These are phyloP conservation scores for Atrichornis clamosus DNA, from an alignment of 2,113 vertebrate genomes.

Conservation along the genomic window DNA sequence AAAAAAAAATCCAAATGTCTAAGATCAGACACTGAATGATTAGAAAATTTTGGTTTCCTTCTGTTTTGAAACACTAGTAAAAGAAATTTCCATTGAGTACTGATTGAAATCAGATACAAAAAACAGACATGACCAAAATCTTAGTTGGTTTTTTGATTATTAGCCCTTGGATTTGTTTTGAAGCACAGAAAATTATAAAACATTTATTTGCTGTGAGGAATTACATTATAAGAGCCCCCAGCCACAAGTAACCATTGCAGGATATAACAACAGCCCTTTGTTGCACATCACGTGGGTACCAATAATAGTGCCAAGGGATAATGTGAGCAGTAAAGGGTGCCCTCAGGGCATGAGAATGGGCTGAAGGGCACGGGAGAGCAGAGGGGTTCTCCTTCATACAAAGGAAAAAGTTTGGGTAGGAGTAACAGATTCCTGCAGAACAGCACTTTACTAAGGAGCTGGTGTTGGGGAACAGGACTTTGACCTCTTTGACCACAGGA, in stretches of 20 bases:
- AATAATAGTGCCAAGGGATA: neutral
- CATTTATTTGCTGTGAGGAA: neutral
- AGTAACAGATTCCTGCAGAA: neutral
- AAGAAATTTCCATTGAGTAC: neutral
- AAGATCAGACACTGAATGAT: neutral
- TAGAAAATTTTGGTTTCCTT: neutral
- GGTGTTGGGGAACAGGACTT: neutral
- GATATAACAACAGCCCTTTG: neutral
- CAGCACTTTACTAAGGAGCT: neutral
- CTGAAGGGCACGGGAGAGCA: neutral
- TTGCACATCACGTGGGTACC: neutral
- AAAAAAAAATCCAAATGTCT: neutral
- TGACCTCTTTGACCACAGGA: neutral
- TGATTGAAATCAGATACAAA: neutral
- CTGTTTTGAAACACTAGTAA: neutral
- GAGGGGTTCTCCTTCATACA: neutral
- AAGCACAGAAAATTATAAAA: neutral
- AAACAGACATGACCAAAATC: neutral
- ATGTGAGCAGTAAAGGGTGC: neutral
- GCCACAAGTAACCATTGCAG: neutral
- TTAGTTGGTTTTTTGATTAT: neutral
- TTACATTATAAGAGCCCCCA: neutral
- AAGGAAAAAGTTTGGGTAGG: neutral
- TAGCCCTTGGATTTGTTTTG: neutral
- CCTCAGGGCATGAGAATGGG: neutral